These are phyloP conservation scores for Larimichthys crocea DNA, from an alignment of 2,113 vertebrate species.

Conservation along the genomic window DNA sequence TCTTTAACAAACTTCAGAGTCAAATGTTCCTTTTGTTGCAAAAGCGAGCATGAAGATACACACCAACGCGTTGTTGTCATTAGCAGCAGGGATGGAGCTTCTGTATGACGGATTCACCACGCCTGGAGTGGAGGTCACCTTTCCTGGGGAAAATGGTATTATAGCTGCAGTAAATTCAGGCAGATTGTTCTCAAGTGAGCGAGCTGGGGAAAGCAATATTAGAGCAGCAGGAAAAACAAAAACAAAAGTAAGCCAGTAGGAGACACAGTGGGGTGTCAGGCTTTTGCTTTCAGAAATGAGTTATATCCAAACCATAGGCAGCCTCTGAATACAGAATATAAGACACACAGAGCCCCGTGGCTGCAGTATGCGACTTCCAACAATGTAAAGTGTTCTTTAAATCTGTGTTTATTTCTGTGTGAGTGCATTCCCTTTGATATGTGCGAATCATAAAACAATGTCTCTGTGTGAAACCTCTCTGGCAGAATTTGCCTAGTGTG, in stretches of 20 bases:
- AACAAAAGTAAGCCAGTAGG: slow-evolving; percentile 74
- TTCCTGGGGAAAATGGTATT: slow-evolving; percentile 66
- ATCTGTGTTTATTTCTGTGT: slow-evolving; percentile 57
- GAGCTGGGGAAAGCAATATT: slow-evolving; percentile 60
- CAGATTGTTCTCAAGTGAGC: slow-evolving; percentile 72
- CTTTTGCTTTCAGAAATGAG: slow-evolving; percentile 68
- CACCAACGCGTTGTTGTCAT: slow-evolving; percentile 24
- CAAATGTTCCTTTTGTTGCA: slow-evolving; percentile 6
- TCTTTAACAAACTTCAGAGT: slow-evolving; percentile 8
- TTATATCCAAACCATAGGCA: slow-evolving; percentile 67
- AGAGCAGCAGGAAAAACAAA: slow-evolving; percentile 65
- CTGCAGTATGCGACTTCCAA: slow-evolving; percentile 44
- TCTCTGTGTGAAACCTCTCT: slow-evolving; percentile 69
- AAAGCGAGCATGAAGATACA: not conserved
- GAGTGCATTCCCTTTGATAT: slow-evolving; percentile 32
- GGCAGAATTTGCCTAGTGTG: slow-evolving; percentile 70
- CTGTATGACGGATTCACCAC: slow-evolving; percentile 56
- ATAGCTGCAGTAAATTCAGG: slow-evolving; percentile 70
- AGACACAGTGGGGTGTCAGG: slow-evolving; percentile 63
- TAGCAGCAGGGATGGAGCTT: slow-evolving; percentile 27
- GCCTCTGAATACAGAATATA: slow-evolving; percentile 61
- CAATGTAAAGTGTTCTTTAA: slow-evolving; percentile 40
- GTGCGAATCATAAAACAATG: slow-evolving; percentile 59
- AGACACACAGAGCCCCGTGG: slow-evolving; percentile 43
- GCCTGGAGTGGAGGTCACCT: slow-evolving; percentile 75